phyloP scores from a whole-genome alignment of 2,888 invertebrate genomes.

The Linhomoeus sp. region DNA sequence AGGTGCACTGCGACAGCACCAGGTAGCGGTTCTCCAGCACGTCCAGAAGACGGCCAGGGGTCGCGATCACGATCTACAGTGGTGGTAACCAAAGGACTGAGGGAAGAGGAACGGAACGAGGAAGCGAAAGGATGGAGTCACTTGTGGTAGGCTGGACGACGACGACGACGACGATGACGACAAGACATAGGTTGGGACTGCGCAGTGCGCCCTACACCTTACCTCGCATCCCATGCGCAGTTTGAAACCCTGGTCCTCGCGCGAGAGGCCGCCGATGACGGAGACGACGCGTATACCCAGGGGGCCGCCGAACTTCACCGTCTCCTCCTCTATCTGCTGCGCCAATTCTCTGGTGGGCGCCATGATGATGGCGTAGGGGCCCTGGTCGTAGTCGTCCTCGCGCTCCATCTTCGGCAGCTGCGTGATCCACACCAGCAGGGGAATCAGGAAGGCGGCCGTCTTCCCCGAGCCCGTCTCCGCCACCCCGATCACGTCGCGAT shows the following conservation, averaged over 20 bases:
- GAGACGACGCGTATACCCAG: constrained; percentile 80
- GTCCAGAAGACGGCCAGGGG: constrained; percentile 95
- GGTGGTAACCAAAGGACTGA: too few relatives aligned
- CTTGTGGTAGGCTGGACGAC: too few relatives aligned
- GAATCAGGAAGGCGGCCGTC: constrained; percentile 91
- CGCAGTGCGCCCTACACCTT: too few relatives aligned
- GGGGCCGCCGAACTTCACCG: constrained; percentile 83
- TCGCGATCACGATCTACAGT: constrained; percentile 82
- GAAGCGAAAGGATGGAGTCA: too few relatives aligned
- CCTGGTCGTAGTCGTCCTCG: constrained; percentile 13
- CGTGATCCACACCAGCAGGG: constrained; percentile 89
- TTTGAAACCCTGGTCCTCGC: constrained; percentile 95
- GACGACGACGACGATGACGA: too few relatives aligned
- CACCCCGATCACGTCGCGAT: constrained; percentile 79
- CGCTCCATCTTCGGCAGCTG: constrained; percentile 79
- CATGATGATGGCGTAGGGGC: constrained; percentile 94
- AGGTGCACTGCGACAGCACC: constrained; percentile 88
- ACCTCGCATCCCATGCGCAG: constrained; percentile 85
- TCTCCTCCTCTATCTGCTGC: constrained; percentile 73
- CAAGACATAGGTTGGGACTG: too few relatives aligned
- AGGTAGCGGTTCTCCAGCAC: constrained; percentile 92
- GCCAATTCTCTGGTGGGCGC: constrained; percentile 53
- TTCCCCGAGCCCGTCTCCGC: constrained; percentile 99
- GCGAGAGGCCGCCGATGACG: constrained; percentile 77
- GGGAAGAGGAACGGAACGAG: too few relatives aligned